These are phyloP conservation scores for Lampris incognitus DNA, from an alignment of 2,113 vertebrate genomes.

Conservation along the genomic window DNA sequence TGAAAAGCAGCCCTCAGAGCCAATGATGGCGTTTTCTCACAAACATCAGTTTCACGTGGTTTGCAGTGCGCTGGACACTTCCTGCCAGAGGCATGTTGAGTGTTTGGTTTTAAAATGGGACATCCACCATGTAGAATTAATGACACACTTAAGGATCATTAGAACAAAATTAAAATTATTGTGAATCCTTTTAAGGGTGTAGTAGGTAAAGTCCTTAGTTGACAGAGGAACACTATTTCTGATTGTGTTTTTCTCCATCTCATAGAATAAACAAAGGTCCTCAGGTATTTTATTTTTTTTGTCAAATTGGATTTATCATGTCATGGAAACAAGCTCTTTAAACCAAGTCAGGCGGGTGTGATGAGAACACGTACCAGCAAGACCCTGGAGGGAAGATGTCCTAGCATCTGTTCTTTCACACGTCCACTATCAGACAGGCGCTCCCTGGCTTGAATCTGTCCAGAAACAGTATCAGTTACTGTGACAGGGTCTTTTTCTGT, in stretches of 20 bases:
- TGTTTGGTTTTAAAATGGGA: neutral
- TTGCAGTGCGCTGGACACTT: neutral
- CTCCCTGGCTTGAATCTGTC: conserved; percentile 5
- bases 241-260: no score
- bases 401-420: neutral
- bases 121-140: neutral
- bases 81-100: neutral
- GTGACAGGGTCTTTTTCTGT: conserved; percentile 19
- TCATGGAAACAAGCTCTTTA: neutral
- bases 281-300: no score
- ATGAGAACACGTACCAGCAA: conserved; percentile 7
- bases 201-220: no score
- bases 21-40: neutral
- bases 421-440: conserved; percentile 22
- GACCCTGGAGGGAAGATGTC: neutral
- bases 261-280: no score
- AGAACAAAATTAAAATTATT: neutral
- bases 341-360: conserved; percentile 8
- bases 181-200: no score
- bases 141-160: neutral
- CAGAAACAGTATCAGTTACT: conserved; percentile 32
- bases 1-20: neutral
- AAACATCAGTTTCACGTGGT: neutral
- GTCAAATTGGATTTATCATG: neutral
- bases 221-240: no score